Evolutionary conservation across 2,797 vertebrate genomes (phyloP).

Genomic region (Galagoides demidoff): DNA sequence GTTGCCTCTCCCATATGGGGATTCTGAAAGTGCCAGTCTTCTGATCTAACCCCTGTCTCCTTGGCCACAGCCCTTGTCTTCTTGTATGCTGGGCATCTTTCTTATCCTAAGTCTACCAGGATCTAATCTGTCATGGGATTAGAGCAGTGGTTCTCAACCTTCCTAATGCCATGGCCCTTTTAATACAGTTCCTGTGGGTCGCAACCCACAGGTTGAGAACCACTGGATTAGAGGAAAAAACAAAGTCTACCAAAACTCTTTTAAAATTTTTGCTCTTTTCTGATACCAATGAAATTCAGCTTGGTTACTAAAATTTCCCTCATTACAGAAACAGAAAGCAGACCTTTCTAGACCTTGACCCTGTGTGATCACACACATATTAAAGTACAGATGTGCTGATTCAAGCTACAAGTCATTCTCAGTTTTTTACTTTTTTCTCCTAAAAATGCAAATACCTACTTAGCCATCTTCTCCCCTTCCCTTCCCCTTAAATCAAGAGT

Average conservation of each 20-base stretch:
- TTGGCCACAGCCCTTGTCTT: background rate
- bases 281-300: background rate
- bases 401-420: background rate
- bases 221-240: background rate
- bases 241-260: background rate
- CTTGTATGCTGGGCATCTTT: background rate
- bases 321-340: background rate
- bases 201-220: no score
- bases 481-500: slow-evolving; percentile 8
- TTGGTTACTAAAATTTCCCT: slow-evolving; percentile 8
- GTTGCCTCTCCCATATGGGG: background rate
- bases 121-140: background rate
- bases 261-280: background rate
- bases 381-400: background rate
- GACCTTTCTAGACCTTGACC: background rate
- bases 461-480: background rate
- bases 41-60: background rate
- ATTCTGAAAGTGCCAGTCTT: background rate
- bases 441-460: background rate
- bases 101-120: background rate
- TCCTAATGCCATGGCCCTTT: no score
- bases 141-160: background rate
- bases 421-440: background rate
- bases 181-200: no score
- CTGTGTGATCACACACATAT: background rate